Base-by-base conservation (phyloP, 2,113 vertebrate species). In the Sclerurus mexicanus region DNA sequence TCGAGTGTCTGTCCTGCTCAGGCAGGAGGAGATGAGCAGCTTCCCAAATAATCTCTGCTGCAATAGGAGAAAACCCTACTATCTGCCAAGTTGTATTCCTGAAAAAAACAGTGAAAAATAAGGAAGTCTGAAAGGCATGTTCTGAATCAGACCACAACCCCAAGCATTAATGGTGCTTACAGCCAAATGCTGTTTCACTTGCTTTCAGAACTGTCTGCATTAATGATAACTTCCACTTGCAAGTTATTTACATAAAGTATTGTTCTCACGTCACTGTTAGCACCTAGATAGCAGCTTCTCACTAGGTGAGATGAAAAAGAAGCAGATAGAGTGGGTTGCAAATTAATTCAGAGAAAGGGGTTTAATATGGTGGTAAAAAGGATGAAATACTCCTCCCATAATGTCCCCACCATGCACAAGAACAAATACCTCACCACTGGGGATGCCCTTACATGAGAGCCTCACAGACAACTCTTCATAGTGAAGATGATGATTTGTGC, bases 181-280 rank as follows among this genome's bases (percentile, higher is more conserved):
- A 92, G 92, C 79, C 55, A 93, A 93, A 77, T 0, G 2, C 56
- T 86, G 39, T 80, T 91, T 85, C 86, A 84, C 22, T 95, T 92
- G 64, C 59, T 73, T 93, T 95, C 83, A 90, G 76, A 95, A 86
- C 75, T 90, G 72, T 81, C 90, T 92, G 72, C 52, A 31, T 73
- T 97, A 97, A 96, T 93, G 63, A 95, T 37, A 95, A 74, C 67
- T 83, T 95, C 64, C 64, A 74, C 47, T 50, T 90, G 53, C 59
- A 77, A 83, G 64, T 62, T 94, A 96, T 96, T 95, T 97, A 92
- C 88, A 95, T 97, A 81, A 86, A 63, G 92, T 88, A 95, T 97
- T 96, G 92, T 97, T 94, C 96, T 80, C 16, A 4, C 81, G 86
- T 95, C 94, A 96, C 37, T 62, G 55, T 60, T 74, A 85, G 87